phyloP scores from a whole-genome alignment of 2,888 invertebrate species.

The Hymenopus coronatus region DNA sequence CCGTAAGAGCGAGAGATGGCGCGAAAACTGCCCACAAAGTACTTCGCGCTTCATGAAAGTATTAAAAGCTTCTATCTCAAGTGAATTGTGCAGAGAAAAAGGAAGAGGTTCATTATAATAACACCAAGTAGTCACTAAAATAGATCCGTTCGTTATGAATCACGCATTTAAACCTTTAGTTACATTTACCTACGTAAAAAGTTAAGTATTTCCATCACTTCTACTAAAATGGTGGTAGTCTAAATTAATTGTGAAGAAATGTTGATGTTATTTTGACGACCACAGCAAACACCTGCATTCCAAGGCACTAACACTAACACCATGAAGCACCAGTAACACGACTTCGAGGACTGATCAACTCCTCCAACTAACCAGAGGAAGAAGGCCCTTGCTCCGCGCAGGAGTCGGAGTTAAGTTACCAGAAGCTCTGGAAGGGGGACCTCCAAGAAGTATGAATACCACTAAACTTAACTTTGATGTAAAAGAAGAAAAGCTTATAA shows the following conservation, averaged over 20 bases:
- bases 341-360: background rate
- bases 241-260: background rate
- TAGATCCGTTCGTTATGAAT: background rate
- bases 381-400: conserved; percentile 1
- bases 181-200: background rate
- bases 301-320: background rate
- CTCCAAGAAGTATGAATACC: conserved; percentile 18
- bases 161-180: background rate
- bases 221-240: background rate
- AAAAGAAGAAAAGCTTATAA: conserved; percentile 31
- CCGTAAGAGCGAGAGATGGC: background rate
- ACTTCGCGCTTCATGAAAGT: background rate
- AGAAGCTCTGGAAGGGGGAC: conserved; percentile 22
- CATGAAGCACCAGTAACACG: background rate
- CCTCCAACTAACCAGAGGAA: background rate
- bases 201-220: background rate
- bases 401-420: conserved; percentile 24
- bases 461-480: conserved; percentile 31
- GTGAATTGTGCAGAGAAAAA: background rate
- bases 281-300: background rate
- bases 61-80: background rate
- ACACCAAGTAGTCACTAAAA: background rate
- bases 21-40: background rate
- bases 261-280: background rate
- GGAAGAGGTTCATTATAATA: background rate